Conservation (phyloP, 2,113 vertebrate genomes). For the Gnathonemus longibarbis region DNA sequence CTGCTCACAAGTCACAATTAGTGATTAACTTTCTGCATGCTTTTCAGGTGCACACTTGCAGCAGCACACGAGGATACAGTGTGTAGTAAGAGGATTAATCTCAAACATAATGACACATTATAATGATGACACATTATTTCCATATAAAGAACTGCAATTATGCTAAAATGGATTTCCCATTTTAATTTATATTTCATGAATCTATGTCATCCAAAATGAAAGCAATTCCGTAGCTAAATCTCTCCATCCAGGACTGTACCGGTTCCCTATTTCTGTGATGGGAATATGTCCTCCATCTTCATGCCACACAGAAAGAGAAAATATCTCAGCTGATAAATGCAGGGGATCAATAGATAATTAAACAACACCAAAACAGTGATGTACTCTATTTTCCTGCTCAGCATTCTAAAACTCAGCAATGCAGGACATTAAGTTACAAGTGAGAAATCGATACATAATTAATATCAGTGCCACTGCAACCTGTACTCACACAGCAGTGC, state of each 20-base stretch:
- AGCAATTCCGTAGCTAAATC: background rate
- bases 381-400: slow-evolving; percentile 28
- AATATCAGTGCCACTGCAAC: slow-evolving; percentile 23
- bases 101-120: background rate
- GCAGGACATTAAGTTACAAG: slow-evolving; percentile 43
- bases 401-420: slow-evolving; percentile 39
- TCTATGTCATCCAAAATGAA: background rate
- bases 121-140: background rate
- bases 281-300: background rate
- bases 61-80: background rate
- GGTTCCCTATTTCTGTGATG: background rate
- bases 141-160: slow-evolving; percentile 7
- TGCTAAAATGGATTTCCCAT: background rate
- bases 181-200: background rate
- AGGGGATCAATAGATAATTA: slow-evolving; percentile 61
- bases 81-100: background rate
- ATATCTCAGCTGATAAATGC: slow-evolving; percentile 31
- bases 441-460: slow-evolving; percentile 46
- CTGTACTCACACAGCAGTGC: background rate
- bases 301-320: slow-evolving; percentile 4
- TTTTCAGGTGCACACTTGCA: background rate
- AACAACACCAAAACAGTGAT: slow-evolving; percentile 56
- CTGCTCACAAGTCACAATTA: background rate
- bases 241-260: background rate
- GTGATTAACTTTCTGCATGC: background rate